Evolutionary conservation across 2,113 vertebrate genomes (phyloP).

Genomic region (Elachura formosa): DNA sequence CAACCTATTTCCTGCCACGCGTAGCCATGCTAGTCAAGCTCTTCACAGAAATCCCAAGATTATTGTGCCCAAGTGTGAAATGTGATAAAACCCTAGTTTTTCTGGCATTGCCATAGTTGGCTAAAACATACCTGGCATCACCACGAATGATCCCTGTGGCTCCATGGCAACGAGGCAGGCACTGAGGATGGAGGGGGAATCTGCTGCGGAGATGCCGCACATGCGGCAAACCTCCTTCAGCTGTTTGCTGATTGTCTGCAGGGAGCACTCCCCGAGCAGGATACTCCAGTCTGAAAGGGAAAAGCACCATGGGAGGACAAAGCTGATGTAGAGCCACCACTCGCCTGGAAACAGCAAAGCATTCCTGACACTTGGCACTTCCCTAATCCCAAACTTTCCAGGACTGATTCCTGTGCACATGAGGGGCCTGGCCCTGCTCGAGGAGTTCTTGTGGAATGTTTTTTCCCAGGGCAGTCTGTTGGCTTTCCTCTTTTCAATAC

Average conservation of each 20-base stretch:
- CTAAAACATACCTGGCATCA: constrained; percentile 87
- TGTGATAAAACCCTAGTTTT: no score
- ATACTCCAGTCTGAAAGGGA: constrained; percentile 89
- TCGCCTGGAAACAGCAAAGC: not conserved
- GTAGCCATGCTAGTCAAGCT: not conserved
- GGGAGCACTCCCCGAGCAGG: constrained; percentile 91
- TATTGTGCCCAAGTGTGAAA: not conserved
- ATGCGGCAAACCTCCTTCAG: constrained; percentile 93
- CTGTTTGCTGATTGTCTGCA: constrained; percentile 92
- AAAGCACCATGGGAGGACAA: not conserved
- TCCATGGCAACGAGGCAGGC: constrained; percentile 98
- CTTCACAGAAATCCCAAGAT: not conserved
- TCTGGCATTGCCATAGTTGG: not conserved
- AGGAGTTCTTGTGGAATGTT: not conserved
- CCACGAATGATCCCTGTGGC: constrained; percentile 93
- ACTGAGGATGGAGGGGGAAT: constrained; percentile 93
- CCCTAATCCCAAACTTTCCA: not conserved
- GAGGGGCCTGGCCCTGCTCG: rapidly evolving
- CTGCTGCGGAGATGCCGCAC: constrained; percentile 90
- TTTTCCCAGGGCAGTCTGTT: not conserved
- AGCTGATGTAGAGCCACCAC: not conserved
- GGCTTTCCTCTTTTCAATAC: not conserved
- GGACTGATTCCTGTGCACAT: not conserved
- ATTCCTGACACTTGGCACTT: not conserved
- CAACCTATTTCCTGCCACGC: not conserved